phyloP scores from a whole-genome alignment of 2,113 vertebrate species.

The Chrysochloris asiatica region DNA sequence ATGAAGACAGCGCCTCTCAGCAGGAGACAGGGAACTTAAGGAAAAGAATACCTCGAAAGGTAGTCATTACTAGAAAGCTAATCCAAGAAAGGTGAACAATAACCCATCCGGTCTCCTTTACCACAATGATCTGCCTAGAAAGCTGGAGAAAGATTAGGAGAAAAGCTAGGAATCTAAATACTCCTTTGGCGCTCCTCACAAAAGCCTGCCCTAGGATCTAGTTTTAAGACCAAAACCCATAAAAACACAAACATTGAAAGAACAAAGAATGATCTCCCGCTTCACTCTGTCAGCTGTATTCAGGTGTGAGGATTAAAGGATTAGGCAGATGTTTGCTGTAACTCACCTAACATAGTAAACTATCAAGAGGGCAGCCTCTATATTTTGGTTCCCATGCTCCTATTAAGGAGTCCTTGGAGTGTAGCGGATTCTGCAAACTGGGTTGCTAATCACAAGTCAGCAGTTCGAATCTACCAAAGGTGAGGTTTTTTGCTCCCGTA shows the following conservation, averaged over 20 bases:
- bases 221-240: not conserved
- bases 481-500: no score
- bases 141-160: constrained; percentile 8
- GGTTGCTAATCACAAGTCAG: no score
- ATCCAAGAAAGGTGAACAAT: not conserved
- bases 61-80: not conserved
- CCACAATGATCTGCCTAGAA: constrained; percentile 19
- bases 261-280: not conserved
- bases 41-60: constrained; percentile 19
- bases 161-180: not conserved
- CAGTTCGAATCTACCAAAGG: no score
- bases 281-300: not conserved
- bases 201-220: not conserved
- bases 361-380: not conserved
- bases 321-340: not conserved
- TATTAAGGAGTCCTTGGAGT: no score
- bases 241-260: not conserved
- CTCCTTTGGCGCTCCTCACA: constrained; percentile 28
- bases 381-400: not conserved
- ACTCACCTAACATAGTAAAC: not conserved
- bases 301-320: constrained; percentile 40
- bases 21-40: not conserved
- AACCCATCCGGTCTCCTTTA: not conserved
- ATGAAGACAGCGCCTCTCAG: not conserved
- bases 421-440: no score